phyloP scores from a whole-genome alignment of 2,888 invertebrate species.

The Nipponacmea schrenckii region DNA sequence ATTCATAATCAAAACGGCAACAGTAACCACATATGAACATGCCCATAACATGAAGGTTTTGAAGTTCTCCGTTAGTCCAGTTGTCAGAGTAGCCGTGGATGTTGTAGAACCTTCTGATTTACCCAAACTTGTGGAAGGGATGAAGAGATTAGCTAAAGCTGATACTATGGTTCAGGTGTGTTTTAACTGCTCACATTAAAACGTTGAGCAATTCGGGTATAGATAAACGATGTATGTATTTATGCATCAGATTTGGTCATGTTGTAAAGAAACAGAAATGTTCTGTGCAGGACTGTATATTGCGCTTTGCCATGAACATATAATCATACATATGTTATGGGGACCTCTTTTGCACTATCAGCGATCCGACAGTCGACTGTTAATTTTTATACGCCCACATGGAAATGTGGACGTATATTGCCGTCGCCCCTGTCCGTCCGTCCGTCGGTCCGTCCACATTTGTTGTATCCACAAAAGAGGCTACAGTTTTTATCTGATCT shows the following conservation, averaged over 20 bases:
- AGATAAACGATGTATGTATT: background rate
- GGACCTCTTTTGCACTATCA: no score
- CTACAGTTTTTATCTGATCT: no score
- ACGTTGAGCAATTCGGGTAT: background rate
- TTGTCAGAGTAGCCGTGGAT: constrained; percentile 98
- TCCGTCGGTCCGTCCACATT: no score
- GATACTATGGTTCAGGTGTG: constrained; percentile 92
- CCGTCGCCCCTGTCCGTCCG: no score
- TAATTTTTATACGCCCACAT: no score
- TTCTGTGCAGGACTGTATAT: no score
- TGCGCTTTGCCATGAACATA: no score
- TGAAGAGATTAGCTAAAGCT: constrained; percentile 98
- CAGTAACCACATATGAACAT: constrained; percentile 97
- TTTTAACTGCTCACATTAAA: background rate
- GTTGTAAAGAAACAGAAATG: no score
- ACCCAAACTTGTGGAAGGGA: constrained; percentile 96
- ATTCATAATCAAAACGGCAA: constrained; percentile 98
- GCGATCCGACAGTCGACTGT: no score
- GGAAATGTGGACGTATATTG: no score
- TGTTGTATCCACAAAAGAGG: no score
- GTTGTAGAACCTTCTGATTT: constrained; percentile 98
- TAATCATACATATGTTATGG: no score
- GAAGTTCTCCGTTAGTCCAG: constrained; percentile 99
- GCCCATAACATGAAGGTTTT: constrained; percentile 99
- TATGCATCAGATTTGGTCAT: background rate